These are phyloP conservation scores for Pristionchus exspectatus DNA, from an alignment of 2,888 invertebrate genomes.

Conservation along the genomic window DNA sequence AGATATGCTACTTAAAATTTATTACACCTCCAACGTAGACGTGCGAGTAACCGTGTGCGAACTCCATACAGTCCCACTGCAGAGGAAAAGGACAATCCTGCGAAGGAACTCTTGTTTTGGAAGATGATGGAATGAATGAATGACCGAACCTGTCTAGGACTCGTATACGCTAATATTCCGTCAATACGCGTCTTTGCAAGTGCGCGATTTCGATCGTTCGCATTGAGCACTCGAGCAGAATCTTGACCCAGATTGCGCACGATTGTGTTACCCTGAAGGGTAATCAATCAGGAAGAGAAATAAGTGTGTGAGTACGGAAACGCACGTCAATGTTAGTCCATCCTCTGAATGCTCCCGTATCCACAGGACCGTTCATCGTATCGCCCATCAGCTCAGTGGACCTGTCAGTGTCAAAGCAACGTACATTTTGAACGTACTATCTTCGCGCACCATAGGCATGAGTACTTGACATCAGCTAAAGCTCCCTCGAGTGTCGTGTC, in stretches of 20 bases:
- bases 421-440: too few species aligned
- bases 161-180: not conserved
- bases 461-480: not conserved
- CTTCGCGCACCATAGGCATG: constrained; percentile 32
- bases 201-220: not conserved
- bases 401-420: not conserved
- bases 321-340: not conserved
- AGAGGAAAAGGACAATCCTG: constrained; percentile 21
- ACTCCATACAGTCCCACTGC: constrained; percentile 25
- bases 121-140: not conserved
- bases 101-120: not conserved
- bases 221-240: not conserved
- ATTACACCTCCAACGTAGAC: constrained; percentile 47
- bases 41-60: constrained; percentile 47
- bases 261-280: not conserved
- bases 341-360: constrained; percentile 23
- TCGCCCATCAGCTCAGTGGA: constrained; percentile 26
- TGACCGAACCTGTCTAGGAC: not conserved
- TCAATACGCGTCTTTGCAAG: not conserved
- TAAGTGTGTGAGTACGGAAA: not conserved
- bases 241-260: not conserved
- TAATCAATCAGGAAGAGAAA: not conserved
- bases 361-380: not conserved
- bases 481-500: constrained; percentile 42
- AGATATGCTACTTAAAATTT: not conserved